Evolutionary conservation across 2,797 vertebrate genomes (phyloP).

Genomic region (Lerista edwardsae): DNA sequence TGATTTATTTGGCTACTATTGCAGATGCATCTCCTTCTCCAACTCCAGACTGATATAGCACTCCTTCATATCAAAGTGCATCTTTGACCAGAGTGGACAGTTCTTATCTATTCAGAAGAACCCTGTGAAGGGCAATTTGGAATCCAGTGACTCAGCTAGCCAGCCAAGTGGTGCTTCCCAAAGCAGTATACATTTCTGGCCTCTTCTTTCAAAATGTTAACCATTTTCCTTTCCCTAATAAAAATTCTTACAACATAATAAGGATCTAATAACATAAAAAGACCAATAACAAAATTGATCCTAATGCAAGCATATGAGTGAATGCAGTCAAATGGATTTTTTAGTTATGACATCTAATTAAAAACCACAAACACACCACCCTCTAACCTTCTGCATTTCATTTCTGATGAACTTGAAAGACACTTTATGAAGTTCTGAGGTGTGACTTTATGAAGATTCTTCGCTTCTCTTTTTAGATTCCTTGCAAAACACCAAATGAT

Average conservation of each 20-base stretch:
- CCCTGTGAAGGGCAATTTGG: background rate
- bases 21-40: conserved; percentile 84
- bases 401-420: no score
- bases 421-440: no score
- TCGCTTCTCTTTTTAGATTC: no score
- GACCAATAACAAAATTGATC: no score
- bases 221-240: background rate
- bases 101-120: background rate
- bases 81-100: background rate
- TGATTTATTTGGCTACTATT: conserved; percentile 93
- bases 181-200: background rate
- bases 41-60: conserved; percentile 12
- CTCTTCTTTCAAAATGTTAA: no score
- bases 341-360: background rate
- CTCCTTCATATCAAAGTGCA: accelerated
- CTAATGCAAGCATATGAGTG: background rate
- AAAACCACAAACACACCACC: background rate
- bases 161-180: background rate
- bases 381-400: no score
- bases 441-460: no score
- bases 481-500: no score
- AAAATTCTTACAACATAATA: no score
- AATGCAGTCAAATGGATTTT: background rate
- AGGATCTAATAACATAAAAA: no score
- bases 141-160: background rate